phyloP scores from a whole-genome alignment of 2,888 invertebrate genomes.

The Philopedon plagiatum region DNA sequence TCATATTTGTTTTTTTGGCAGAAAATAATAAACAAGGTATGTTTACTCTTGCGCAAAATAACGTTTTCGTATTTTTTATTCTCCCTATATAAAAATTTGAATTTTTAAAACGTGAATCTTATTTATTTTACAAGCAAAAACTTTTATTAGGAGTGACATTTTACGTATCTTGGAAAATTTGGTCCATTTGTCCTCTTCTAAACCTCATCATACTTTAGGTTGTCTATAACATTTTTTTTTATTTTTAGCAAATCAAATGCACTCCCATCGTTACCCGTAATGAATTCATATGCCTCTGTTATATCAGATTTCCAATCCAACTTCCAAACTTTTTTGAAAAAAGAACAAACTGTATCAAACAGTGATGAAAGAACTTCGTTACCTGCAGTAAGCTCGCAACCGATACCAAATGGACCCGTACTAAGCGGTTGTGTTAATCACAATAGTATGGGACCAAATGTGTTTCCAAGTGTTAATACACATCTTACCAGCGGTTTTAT shows the following conservation, averaged over 20 bases:
- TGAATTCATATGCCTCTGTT: not conserved
- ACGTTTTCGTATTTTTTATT: too few relatives aligned
- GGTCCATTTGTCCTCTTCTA: too few relatives aligned
- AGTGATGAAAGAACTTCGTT: not conserved
- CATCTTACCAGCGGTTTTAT: not conserved
- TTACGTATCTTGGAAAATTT: too few relatives aligned
- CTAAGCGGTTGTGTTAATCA: not conserved
- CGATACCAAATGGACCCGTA: not conserved
- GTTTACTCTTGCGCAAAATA: too few relatives aligned
- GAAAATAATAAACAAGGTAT: too few relatives aligned
- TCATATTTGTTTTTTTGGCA: too few relatives aligned
- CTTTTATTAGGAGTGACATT: too few relatives aligned
- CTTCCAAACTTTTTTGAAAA: not conserved
- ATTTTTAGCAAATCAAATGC: not conserved
- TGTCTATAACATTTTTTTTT: not conserved
- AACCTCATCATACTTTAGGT: too few relatives aligned
- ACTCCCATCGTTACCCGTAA: not conserved
- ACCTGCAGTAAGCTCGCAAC: not conserved
- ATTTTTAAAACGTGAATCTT: too few relatives aligned
- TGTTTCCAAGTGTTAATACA: not conserved
- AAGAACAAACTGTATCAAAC: not conserved
- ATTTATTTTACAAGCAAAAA: too few relatives aligned
- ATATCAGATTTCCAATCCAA: not conserved
- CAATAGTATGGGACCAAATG: slow-evolving; percentile 1
- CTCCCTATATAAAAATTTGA: too few relatives aligned